A percentile compares a stretch with the other conserved stretches of the same genome.
phyloP scores from a whole-genome alignment of 2,113 vertebrate species.

The Bucco capensis region DNA sequence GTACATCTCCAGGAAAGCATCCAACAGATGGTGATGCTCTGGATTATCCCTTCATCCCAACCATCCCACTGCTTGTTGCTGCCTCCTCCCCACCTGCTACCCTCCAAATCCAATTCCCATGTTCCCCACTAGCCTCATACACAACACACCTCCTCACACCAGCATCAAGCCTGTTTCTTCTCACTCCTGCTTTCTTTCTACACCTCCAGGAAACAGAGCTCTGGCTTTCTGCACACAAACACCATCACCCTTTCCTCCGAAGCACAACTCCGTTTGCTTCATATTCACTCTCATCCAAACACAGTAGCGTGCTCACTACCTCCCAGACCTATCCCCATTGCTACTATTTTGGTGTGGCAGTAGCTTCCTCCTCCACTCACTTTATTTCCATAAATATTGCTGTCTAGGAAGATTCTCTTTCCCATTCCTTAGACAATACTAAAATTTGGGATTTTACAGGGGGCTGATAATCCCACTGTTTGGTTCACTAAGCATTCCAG shows the following conservation, averaged over 20 bases:
- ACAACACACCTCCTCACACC: not conserved
- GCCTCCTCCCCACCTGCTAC: not conserved
- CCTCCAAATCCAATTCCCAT: rapidly evolving
- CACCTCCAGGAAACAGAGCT: not conserved
- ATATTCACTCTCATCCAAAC: not conserved
- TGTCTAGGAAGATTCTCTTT: not conserved
- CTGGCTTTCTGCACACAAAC: not conserved
- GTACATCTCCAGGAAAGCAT: not conserved
- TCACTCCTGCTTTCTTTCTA: not conserved
- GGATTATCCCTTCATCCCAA: not conserved
- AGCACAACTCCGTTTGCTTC: not conserved
- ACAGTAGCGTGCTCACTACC: not conserved
- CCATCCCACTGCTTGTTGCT: not conserved
- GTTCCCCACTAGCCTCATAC: not conserved
- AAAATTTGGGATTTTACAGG: not conserved
- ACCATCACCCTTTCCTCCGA: not conserved
- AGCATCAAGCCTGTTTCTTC: not conserved
- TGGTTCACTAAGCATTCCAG: not conserved
- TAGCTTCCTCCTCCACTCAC: not conserved
- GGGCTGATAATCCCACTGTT: not conserved
- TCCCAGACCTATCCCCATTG: not conserved
- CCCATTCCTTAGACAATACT: not conserved
- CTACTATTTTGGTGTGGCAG: not conserved
- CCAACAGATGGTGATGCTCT: not conserved
- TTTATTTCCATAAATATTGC: conserved; percentile 1